Conservation (phyloP, 2,888 invertebrate species). For the Steinernema carpocapsae region DNA sequence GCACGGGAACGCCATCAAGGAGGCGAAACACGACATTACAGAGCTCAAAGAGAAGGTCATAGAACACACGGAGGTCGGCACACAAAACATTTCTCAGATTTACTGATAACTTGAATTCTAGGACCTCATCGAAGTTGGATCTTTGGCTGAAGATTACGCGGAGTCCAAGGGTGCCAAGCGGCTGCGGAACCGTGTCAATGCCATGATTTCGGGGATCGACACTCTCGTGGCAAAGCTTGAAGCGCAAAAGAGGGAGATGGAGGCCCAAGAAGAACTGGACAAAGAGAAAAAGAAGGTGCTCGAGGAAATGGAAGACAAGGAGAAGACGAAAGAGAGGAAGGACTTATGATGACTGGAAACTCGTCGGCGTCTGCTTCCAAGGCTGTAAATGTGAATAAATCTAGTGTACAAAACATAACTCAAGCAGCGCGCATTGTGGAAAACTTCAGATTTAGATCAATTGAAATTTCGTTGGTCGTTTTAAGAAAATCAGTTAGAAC, state of each 20-base stretch:
- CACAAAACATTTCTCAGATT: too few relatives aligned
- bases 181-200: slow-evolving; percentile 53
- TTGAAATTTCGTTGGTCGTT: too few relatives aligned
- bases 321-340: too few relatives aligned
- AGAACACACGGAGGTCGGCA: slow-evolving; percentile 60
- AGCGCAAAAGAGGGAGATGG: slow-evolving; percentile 47
- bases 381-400: too few relatives aligned
- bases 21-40: slow-evolving; percentile 61
- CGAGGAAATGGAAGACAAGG: not conserved
- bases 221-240: slow-evolving; percentile 57
- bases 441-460: too few relatives aligned
- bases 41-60: slow-evolving; percentile 63
- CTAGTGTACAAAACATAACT: too few relatives aligned
- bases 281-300: not conserved
- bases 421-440: too few relatives aligned
- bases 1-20: slow-evolving; percentile 56
- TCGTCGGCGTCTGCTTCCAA: too few relatives aligned
- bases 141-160: slow-evolving; percentile 56
- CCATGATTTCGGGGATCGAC: slow-evolving; percentile 63
- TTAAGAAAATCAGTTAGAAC: too few relatives aligned
- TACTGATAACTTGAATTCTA: slow-evolving; percentile 42
- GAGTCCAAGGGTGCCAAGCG: slow-evolving; percentile 61
- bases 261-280: not conserved
- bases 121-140: slow-evolving; percentile 59
- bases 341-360: too few relatives aligned